These are phyloP conservation scores for Watersipora subatra DNA, from an alignment of 1,140 invertebrate species.

Conservation along the genomic window DNA sequence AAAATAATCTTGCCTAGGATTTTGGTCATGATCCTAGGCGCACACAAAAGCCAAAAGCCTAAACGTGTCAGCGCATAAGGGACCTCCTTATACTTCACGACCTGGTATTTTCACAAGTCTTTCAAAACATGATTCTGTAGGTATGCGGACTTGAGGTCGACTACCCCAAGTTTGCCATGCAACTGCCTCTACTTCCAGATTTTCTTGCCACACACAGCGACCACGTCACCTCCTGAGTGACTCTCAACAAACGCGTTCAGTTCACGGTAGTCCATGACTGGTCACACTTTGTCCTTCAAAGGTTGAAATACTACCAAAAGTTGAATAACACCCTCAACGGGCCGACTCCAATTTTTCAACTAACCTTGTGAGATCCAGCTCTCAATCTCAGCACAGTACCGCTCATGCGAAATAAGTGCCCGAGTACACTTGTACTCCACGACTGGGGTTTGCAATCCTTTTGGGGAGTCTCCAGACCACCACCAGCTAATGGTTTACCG, in stretches of 20 bases:
- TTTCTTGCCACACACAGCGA: not conserved
- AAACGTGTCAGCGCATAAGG: not conserved
- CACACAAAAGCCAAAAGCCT: not conserved
- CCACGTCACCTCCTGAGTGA: not conserved
- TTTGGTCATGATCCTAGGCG: slow-evolving; percentile 1
- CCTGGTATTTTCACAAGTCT: not conserved
- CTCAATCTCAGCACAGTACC: not conserved
- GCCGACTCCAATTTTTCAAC: not conserved
- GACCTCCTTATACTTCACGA: not conserved
- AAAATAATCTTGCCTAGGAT: not conserved
- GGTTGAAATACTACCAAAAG: not conserved
- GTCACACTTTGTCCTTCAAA: not conserved
- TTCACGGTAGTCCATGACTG: slow-evolving; percentile 3
- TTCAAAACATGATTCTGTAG: slow-evolving; percentile 3
- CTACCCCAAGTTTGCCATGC: not conserved
- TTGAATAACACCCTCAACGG: not conserved
- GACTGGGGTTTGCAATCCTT: not conserved
- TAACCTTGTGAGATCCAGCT: not conserved
- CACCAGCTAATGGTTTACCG: not conserved
- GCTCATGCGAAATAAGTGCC: not conserved
- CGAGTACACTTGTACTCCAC: not conserved
- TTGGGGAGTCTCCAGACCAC: not conserved
- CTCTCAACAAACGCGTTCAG: not conserved
- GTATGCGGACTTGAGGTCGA: slow-evolving; percentile 3
- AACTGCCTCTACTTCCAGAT: not conserved